phyloP scores from a whole-genome alignment of 2,888 invertebrate species.

The Allygus modestus region DNA sequence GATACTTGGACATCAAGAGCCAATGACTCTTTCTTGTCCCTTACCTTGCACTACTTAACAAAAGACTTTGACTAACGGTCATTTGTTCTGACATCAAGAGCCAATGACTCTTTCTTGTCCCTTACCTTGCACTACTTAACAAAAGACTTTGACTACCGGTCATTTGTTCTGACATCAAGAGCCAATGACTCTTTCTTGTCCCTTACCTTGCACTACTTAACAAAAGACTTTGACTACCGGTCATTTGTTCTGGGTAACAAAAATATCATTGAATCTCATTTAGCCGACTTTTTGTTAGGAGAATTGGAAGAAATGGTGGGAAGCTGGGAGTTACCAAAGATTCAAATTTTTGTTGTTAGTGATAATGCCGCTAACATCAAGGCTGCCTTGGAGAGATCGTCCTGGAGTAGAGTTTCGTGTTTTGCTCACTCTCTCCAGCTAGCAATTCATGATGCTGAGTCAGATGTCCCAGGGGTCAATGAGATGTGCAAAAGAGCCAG shows the following conservation, averaged over 20 bases:
- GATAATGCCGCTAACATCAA: constrained; percentile 50
- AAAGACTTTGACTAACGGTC: neutral
- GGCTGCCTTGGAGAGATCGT: constrained; percentile 26
- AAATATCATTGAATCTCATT: neutral
- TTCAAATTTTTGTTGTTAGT: constrained; percentile 1
- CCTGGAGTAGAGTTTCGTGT: neutral
- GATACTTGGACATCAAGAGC: constrained; percentile 11
- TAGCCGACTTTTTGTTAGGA: neutral
- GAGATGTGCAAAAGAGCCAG: constrained; percentile 13
- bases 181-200: constrained; percentile 11
- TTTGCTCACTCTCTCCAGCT: constrained; percentile 14
- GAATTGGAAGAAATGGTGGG: constrained; percentile 9
- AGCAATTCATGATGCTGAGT: constrained; percentile 19
- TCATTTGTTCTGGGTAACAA: constrained; percentile 20
- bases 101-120: constrained; percentile 11
- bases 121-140: neutral
- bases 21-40: constrained; percentile 6
- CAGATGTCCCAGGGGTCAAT: neutral
- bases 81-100: constrained; percentile 17
- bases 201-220: neutral
- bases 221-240: neutral
- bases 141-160: neutral
- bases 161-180: constrained; percentile 22
- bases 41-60: neutral
- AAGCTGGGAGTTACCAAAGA: neutral